A percentile compares a stretch with the other conserved stretches of the same genome.
Evolutionary conservation across 2,888 invertebrate genomes (phyloP).

Genomic region (Seira ritae): DNA sequence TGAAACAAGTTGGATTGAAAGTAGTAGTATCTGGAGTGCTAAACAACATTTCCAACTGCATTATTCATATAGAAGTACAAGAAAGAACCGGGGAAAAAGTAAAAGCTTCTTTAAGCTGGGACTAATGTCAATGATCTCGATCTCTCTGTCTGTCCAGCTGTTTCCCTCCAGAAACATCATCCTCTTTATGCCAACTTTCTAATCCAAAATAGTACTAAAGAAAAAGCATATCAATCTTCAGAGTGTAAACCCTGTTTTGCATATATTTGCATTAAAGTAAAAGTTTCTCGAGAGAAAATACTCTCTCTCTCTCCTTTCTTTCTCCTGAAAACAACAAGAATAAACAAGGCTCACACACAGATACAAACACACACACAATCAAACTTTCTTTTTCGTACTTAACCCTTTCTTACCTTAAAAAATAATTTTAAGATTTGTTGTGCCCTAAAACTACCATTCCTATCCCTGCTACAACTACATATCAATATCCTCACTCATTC

Average conservation of each 20-base stretch:
- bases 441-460: too few species aligned
- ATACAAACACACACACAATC: neutral
- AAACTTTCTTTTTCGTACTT: neutral
- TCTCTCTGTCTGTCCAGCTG: constrained; percentile 31
- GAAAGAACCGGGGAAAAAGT: too few species aligned
- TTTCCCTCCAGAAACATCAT: constrained; percentile 24
- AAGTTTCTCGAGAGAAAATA: too few species aligned
- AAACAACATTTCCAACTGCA: too few species aligned
- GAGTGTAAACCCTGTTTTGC: neutral
- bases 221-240: too few species aligned
- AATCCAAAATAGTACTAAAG: constrained; percentile 10
- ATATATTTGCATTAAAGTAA: constrained; percentile 37
- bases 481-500: constrained; percentile 6
- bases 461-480: too few species aligned
- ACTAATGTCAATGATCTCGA: too few species aligned
- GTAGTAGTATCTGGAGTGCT: too few species aligned
- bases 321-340: constrained; percentile 22
- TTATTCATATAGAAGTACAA: too few species aligned
- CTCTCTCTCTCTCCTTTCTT: neutral
- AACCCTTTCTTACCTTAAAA: neutral
- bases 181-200: neutral
- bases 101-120: too few species aligned
- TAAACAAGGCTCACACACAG: constrained; percentile 5
- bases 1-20: too few species aligned
- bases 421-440: too few species aligned